A percentile compares a stretch with the other conserved stretches of the same genome.
Evolutionary conservation across 2,888 invertebrate genomes (phyloP).

Genomic region (Physocephala rufipes): DNA sequence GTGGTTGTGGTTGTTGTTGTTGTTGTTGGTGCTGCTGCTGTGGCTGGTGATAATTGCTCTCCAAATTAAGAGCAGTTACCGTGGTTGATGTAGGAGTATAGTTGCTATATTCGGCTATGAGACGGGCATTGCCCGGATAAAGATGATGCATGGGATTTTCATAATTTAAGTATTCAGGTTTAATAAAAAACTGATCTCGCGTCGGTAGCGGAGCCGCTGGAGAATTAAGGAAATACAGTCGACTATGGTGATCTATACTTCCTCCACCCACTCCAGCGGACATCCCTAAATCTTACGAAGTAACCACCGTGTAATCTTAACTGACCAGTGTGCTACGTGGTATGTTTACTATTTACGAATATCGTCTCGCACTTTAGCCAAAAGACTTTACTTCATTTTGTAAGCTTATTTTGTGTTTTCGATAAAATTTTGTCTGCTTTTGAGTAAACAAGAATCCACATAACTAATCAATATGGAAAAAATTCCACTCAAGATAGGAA

Average conservation of each 20-base stretch:
- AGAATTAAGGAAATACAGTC: conserved; percentile 61
- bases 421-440: conserved; percentile 53
- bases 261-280: conserved; percentile 64
- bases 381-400: conserved; percentile 19
- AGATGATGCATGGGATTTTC: conserved; percentile 63
- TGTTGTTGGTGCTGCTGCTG: conserved; percentile 32
- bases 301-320: conserved; percentile 32
- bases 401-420: conserved; percentile 34
- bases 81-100: conserved; percentile 50
- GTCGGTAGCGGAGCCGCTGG: conserved; percentile 58
- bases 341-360: conserved; percentile 16
- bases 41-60: conserved; percentile 42
- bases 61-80: conserved; percentile 47
- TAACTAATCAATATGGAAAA: conserved; percentile 65
- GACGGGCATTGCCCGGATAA: conserved; percentile 58
- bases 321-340: conserved; percentile 27
- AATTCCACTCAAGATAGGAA: conserved; percentile 56
- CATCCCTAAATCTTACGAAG: conserved; percentile 52
- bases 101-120: conserved; percentile 59
- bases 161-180: conserved; percentile 63
- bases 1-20: conserved; percentile 42
- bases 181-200: conserved; percentile 61
- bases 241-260: conserved; percentile 63
- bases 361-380: conserved; percentile 15
- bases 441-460: conserved; percentile 65